These are phyloP conservation scores for Eptatretus atami DNA, from an alignment of 2,797 vertebrate genomes.

Conservation along the genomic window DNA sequence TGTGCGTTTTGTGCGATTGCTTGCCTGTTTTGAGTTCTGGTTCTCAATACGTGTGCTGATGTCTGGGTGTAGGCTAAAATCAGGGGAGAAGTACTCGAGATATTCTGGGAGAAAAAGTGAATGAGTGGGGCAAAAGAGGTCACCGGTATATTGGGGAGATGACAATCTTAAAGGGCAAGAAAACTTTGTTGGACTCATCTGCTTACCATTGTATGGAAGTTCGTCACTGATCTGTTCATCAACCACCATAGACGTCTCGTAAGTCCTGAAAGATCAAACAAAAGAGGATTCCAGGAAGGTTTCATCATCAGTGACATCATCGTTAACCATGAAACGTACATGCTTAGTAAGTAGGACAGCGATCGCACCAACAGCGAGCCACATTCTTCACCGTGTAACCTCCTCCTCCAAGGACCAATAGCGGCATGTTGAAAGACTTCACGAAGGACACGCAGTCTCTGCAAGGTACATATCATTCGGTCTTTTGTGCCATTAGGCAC, in stretches of 20 bases:
- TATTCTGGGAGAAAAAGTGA: constrained; percentile 27
- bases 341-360: not conserved
- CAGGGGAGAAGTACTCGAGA: constrained; percentile 90
- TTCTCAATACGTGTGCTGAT: constrained; percentile 97
- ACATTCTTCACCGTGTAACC: constrained; percentile 91
- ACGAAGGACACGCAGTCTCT: constrained; percentile 94
- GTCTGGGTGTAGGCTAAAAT: constrained; percentile 86
- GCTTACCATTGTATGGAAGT: constrained; percentile 59
- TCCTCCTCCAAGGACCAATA: constrained; percentile 73
- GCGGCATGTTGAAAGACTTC: constrained; percentile 78
- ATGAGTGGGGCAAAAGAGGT: too few relatives aligned
- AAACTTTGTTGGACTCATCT: not conserved
- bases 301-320: too few relatives aligned
- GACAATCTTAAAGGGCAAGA: not conserved
- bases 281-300: not conserved
- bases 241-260: constrained; percentile 57
- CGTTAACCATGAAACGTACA: too few relatives aligned
- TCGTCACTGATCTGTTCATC: constrained; percentile 87
- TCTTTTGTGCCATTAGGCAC: too few relatives aligned
- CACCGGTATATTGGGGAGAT: not conserved
- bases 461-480: constrained; percentile 8
- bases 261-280: constrained; percentile 32
- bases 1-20: constrained; percentile 5
- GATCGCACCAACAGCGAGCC: constrained; percentile 61
- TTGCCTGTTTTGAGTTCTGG: constrained; percentile 81